Base-by-base conservation (phyloP, 2,113 vertebrate species). In the Polypterus senegalus region DNA sequence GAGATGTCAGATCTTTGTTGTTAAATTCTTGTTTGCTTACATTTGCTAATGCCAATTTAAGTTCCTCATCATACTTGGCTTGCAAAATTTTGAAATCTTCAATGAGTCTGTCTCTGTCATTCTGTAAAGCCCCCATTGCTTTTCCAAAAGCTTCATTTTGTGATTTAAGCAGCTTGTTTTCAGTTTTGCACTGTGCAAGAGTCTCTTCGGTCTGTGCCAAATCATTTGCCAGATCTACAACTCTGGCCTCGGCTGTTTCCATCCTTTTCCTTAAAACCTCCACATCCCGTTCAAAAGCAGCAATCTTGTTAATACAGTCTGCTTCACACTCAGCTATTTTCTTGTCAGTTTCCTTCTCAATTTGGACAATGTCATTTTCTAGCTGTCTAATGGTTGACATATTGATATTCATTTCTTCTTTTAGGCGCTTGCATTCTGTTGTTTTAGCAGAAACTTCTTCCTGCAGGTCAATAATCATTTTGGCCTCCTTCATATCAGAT, bases 81-180 rank as follows among this genome's bases (percentile, higher is more conserved):
- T 84, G 80, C 63, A 91, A 76, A 11, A 71, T 43, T 73, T 83
- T 91, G 1, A 91, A 86, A 54, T 91, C 83, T 3, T 90, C 79
- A 5, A 91, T 87, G 58, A 89, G 83, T 59, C 79, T 82, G 44
- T 92, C 90, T 46, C 91, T 74, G 57, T 94, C 87, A 4, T 83
- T 77, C 67, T 92, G 91, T 67, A 92, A 67, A 7, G 89, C 85
- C 1, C 76, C 87, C 87, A 92, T 89, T 3, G 89, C 86, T 70
- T 84, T 88, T 51, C 83, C 77, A 56, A 93, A 84, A 11, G 90
- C 86, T 60, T 88, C 83, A 0, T 86, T 88, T 9, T 90, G 86
- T 63, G 81, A 75, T 69, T 68, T 83, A 5, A 76, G 3, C 3
- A 83, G 77, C 51, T 67, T 83, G 64, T 73, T 86, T 51, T 80